These are phyloP conservation scores for Pteromalus puparum DNA, from an alignment of 1,140 invertebrate genomes.

Conservation along the genomic window DNA sequence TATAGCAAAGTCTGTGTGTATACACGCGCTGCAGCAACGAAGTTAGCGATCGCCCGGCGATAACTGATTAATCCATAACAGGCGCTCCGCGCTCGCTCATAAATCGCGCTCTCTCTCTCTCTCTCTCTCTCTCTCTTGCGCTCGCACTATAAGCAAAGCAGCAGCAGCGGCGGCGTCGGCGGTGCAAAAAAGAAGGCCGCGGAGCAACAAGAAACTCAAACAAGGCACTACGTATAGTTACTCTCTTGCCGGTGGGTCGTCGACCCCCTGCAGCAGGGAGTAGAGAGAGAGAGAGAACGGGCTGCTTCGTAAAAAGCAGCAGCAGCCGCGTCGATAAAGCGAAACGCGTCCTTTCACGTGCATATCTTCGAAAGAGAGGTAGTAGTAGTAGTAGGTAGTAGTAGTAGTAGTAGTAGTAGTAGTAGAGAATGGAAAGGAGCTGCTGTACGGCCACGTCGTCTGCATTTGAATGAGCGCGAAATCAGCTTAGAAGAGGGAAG, in stretches of 20 bases:
- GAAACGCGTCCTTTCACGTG: conserved; percentile 2
- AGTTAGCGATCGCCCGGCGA: conserved; percentile 36
- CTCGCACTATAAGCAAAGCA: conserved; percentile 26
- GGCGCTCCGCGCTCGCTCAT: conserved; percentile 19
- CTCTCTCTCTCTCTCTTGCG: neutral
- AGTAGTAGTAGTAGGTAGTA: neutral
- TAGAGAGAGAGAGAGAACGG: conserved; percentile 26
- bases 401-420: neutral
- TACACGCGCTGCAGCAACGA: conserved; percentile 7
- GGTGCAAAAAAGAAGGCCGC: neutral
- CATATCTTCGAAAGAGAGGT: conserved; percentile 23
- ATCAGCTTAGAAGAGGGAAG: conserved; percentile 32
- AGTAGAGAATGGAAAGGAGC: conserved; percentile 7
- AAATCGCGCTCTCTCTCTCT: neutral
- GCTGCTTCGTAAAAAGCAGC: conserved; percentile 13
- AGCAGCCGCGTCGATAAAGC: conserved; percentile 20
- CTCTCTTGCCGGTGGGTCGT: conserved; percentile 2
- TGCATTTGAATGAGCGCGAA: conserved; percentile 46
- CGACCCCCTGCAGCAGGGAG: neutral
- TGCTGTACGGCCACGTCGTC: neutral
- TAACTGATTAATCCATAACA: conserved; percentile 51
- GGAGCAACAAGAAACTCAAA: conserved; percentile 17
- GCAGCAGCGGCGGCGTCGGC: neutral
- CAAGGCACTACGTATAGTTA: conserved; percentile 24
- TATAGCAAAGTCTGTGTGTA: neutral